Conservation (phyloP, 2,888 invertebrate genomes). For the Diachrysia chrysitis region DNA sequence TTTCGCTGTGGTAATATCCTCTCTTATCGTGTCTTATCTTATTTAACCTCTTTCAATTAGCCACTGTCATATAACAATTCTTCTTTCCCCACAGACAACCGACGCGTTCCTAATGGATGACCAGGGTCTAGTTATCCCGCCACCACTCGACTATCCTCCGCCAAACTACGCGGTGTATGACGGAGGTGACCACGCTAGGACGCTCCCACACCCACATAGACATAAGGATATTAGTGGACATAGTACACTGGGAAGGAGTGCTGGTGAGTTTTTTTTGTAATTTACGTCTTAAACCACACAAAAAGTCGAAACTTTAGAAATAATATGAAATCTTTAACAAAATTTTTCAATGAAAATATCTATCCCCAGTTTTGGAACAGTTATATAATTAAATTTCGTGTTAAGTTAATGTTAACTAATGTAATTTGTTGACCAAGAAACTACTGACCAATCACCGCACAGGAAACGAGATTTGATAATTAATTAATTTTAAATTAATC, state of each 20-base stretch:
- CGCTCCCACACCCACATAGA: conserved; percentile 89
- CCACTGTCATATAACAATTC: background rate
- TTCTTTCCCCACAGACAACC: conserved; percentile 74
- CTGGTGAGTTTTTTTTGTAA: conserved; percentile 77
- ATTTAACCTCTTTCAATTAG: background rate
- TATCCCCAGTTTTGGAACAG: too few species aligned
- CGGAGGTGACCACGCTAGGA: conserved; percentile 84
- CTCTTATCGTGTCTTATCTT: background rate
- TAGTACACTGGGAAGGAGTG: conserved; percentile 87
- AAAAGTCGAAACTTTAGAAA: too few species aligned
- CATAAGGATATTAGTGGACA: conserved; percentile 87
- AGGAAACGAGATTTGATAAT: too few species aligned
- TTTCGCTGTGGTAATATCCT: too few species aligned
- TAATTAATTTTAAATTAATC: too few species aligned
- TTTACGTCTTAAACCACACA: background rate
- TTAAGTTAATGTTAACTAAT: too few species aligned
- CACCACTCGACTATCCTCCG: conserved; percentile 92
- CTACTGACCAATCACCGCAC: too few species aligned
- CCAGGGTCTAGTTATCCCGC: conserved; percentile 87
- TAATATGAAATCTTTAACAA: too few species aligned
- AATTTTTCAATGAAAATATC: too few species aligned
- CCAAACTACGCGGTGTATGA: conserved; percentile 87
- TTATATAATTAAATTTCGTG: too few species aligned
- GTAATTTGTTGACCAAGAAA: background rate
- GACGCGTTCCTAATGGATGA: conserved; percentile 89